Conservation (phyloP, 2,113 vertebrate species). For the Hydrochoerus hydrochaeris region DNA sequence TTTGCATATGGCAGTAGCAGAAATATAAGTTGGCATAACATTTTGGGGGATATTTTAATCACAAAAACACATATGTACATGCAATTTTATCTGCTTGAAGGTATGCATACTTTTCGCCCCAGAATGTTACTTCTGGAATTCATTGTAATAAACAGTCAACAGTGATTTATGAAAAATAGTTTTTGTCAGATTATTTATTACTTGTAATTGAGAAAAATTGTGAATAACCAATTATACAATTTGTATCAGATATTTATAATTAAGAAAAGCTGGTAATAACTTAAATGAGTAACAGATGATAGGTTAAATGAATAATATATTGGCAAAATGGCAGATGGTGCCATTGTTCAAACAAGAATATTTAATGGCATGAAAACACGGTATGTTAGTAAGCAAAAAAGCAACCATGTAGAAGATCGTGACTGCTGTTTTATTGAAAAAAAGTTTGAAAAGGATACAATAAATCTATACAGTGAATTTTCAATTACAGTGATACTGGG, state of each 20-base stretch:
- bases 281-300: neutral
- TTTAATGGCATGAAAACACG: neutral
- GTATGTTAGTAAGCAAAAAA: neutral
- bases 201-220: neutral
- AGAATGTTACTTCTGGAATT: neutral
- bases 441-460: neutral
- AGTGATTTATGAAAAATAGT: neutral
- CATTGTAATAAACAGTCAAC: constrained; percentile 32
- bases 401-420: neutral
- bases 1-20: neutral
- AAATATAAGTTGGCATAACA: neutral
- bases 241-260: neutral
- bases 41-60: neutral
- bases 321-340: neutral
- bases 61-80: neutral
- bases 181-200: constrained; percentile 33
- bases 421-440: neutral
- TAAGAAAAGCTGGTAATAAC: neutral
- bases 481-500: neutral
- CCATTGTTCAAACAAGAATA: neutral
- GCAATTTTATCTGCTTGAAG: constrained; percentile 6
- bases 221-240: neutral
- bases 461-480: neutral
- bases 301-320: neutral
- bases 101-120: neutral